Evolutionary conservation across 2,797 vertebrate genomes (phyloP), one percentile per base, ranked within the genome.

Genomic region (Falco peregrinus): DNA sequence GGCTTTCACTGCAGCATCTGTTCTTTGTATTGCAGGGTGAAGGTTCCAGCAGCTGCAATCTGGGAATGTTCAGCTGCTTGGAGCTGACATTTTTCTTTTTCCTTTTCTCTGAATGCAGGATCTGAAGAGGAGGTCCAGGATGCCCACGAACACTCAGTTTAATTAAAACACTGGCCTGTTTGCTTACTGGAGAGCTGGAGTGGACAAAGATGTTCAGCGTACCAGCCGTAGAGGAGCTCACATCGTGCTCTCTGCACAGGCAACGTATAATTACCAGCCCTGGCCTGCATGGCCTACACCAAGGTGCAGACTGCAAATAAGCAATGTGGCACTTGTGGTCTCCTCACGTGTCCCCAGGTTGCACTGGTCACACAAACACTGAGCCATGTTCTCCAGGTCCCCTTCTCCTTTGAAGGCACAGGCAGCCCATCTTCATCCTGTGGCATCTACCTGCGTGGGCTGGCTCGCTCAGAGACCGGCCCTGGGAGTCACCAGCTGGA

Each of bases 51-150:
- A 14, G 25, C 45, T 67, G 73, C 33, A 39, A 67, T 25, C 69
- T 3, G 0, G 65, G n/a, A 65, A 22, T 12, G 26, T 57, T 89
- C 77, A 84, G 29, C 76, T 39, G 33, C 31, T 24, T 82, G 33
- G 33, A 73, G 60, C 91, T 96, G 35, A 95, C 60, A 6, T 43
- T 84, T 56, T 26, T 19, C 74, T 93, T 69, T 84, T 59, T 69
- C 67, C 28, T 80, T 89, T 89, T 95, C 97, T 95, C 59, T 98
- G 76, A 97, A 93, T 79, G 8, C 98, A 99, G 99, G 98, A 98
- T 98, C 98, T 92, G 98, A 99, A 97, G 99, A 99, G 96, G 99
- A 99, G 97, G 98, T 98, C 43, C 99, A 97, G 73, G 97, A 98
- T 64, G 98, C 98, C 98, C 99, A 97, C 95, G 98, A 99, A 97